Evolutionary conservation across 1,140 invertebrate genomes (phyloP).

Genomic region (Drosophila arizonae): DNA sequence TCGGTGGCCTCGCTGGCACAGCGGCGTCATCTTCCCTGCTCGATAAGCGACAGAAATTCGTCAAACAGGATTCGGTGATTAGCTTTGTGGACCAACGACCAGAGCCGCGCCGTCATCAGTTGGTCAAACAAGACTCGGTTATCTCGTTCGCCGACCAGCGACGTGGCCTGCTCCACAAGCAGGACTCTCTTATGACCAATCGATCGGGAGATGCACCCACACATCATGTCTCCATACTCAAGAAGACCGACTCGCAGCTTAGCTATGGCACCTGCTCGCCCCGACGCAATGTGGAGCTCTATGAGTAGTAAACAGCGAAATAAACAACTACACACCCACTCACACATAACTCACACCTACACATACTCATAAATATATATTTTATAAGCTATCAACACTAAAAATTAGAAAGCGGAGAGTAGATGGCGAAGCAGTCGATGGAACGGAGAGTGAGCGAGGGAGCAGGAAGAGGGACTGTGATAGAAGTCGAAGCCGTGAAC

Average conservation of each 20-base stretch:
- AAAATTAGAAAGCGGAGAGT: neutral
- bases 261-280: constrained; percentile 70
- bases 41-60: constrained; percentile 78
- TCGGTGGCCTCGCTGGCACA: neutral
- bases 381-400: constrained; percentile 6
- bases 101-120: constrained; percentile 74
- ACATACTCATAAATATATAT: constrained; percentile 18
- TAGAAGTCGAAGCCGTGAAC: constrained; percentile 56
- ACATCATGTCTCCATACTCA: constrained; percentile 81
- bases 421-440: neutral
- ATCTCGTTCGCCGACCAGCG: constrained; percentile 82
- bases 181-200: constrained; percentile 78
- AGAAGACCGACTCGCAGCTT: constrained; percentile 80
- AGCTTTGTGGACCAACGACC: constrained; percentile 82
- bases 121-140: constrained; percentile 82
- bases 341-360: neutral
- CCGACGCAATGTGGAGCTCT: constrained; percentile 73
- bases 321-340: constrained; percentile 3
- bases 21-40: constrained; percentile 47
- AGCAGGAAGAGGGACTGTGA: constrained; percentile 45
- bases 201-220: constrained; percentile 71
- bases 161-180: constrained; percentile 73
- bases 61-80: constrained; percentile 82
- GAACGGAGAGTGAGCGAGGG: neutral
- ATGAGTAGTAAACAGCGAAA: constrained; percentile 52